These are phyloP conservation scores for Tupiocoris notatus DNA, from an alignment of 2,888 invertebrate species.

Conservation along the genomic window DNA sequence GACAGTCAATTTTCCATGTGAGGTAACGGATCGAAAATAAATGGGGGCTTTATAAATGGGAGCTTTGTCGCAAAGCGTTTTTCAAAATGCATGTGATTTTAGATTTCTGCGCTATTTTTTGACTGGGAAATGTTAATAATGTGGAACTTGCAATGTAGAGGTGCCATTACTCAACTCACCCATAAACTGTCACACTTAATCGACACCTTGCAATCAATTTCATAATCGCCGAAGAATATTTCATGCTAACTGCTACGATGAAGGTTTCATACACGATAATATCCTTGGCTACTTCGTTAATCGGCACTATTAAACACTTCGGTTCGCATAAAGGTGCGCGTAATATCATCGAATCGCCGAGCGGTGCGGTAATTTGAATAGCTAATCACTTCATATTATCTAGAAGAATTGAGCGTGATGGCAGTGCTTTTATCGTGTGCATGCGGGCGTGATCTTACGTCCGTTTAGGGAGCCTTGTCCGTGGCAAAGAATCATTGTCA, in stretches of 20 bases:
- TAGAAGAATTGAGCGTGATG: neutral
- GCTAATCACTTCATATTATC: constrained; percentile 3
- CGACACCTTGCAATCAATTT: neutral
- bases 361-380: neutral
- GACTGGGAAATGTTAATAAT: too few species aligned
- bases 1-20: too few species aligned
- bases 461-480: neutral
- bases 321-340: neutral
- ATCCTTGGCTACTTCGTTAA: neutral
- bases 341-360: constrained; percentile 11
- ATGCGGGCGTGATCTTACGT: neutral
- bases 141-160: too few species aligned
- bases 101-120: too few species aligned
- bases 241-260: neutral
- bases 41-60: too few species aligned
- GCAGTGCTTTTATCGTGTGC: neutral
- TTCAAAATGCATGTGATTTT: too few species aligned
- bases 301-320: neutral
- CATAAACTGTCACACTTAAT: neutral
- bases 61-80: too few species aligned
- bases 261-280: neutral
- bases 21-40: too few species aligned
- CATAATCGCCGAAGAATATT: neutral
- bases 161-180: too few species aligned
- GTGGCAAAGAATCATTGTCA: neutral